Percentiles rank a stretch among this genome's conserved stretches.
Evolutionary conservation across 2,113 vertebrate species (phyloP).

Genomic region (Rutilus rutilus): DNA sequence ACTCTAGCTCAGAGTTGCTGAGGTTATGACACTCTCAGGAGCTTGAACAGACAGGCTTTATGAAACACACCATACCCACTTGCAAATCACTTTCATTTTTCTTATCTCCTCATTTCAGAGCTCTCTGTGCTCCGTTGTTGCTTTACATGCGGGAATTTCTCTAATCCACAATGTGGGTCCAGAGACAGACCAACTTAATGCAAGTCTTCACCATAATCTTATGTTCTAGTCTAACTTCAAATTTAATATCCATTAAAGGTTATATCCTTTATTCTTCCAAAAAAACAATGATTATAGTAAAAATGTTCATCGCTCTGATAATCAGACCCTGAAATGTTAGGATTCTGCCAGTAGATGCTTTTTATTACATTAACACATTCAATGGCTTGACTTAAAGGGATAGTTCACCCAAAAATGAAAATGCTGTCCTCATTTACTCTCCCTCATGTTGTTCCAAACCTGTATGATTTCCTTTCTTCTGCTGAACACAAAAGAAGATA

Average conservation of each 20-base stretch:
- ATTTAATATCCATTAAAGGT: neutral
- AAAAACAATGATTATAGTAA: neutral
- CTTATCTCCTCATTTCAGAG: neutral
- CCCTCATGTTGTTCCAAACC: too few relatives aligned
- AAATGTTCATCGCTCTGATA: too few relatives aligned
- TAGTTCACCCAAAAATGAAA: too few relatives aligned
- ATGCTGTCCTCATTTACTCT: too few relatives aligned
- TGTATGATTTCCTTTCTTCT: too few relatives aligned
- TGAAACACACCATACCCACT: neutral
- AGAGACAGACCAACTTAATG: neutral
- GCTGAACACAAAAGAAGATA: too few relatives aligned
- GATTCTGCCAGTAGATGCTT: neutral
- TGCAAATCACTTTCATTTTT: neutral
- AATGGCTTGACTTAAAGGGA: neutral
- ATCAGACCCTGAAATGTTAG: neutral
- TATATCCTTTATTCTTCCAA: neutral
- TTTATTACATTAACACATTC: neutral
- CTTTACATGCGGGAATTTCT: neutral
- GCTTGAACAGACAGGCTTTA: slow-evolving; percentile 1
- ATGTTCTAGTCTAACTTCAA: neutral
- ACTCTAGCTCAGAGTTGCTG: neutral
- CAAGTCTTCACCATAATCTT: neutral
- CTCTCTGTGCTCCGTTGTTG: neutral
- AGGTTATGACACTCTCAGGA: neutral
- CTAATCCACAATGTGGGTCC: neutral